phyloP scores from a whole-genome alignment of 1,140 invertebrate species.

The Marisa cornuarietis region DNA sequence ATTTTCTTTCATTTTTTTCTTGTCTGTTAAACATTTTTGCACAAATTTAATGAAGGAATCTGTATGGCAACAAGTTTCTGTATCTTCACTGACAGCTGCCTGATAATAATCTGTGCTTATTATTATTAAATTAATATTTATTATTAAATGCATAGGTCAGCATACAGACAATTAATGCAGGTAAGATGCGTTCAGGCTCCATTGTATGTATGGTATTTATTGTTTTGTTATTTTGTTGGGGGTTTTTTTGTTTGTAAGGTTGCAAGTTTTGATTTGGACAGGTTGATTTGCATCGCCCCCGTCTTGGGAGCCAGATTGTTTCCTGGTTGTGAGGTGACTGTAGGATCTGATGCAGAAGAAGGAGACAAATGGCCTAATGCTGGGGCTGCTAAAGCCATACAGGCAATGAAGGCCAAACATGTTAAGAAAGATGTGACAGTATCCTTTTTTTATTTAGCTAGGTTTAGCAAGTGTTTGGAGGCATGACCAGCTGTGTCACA shows the following conservation, averaged over 20 bases:
- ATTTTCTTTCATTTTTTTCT: too few relatives aligned
- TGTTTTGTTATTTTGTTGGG: neutral
- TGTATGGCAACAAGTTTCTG: too few relatives aligned
- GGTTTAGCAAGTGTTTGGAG: neutral
- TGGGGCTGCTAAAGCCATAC: conserved; percentile 69
- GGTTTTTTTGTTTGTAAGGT: neutral
- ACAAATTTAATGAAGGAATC: too few relatives aligned
- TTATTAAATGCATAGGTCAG: neutral
- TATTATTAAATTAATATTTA: neutral
- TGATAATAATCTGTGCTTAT: neutral
- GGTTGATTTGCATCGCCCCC: conserved; percentile 72
- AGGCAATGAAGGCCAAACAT: conserved; percentile 68
- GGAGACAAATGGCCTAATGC: conserved; percentile 71
- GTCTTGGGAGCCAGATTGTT: conserved; percentile 70
- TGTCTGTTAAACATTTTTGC: too few relatives aligned
- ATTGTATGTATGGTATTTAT: neutral
- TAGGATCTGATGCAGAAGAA: conserved; percentile 65
- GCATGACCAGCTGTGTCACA: neutral
- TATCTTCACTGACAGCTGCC: too few relatives aligned
- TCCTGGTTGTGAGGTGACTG: conserved; percentile 69
- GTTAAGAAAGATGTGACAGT: conserved; percentile 65
- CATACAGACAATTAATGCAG: neutral
- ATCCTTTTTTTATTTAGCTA: conserved; percentile 53
- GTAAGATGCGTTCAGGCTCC: neutral
- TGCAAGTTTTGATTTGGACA: conserved; percentile 34